Conservation (phyloP, 1,140 invertebrate species). For the Pogonus chalceus region DNA sequence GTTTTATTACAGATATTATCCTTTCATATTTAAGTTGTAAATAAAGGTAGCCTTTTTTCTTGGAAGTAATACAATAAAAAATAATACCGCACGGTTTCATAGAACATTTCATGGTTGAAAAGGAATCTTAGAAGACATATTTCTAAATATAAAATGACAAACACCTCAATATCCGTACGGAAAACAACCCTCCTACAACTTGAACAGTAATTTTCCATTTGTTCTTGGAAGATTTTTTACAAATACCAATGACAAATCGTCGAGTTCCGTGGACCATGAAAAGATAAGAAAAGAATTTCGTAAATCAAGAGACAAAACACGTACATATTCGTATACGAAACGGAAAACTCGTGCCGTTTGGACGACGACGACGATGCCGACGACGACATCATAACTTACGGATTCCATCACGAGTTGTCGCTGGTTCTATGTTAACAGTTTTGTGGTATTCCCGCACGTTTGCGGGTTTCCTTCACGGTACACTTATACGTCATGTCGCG, state of each 20-base stretch:
- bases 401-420: background rate
- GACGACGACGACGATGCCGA: no score
- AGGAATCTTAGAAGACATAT: background rate
- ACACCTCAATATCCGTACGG: background rate
- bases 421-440: background rate
- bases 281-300: constrained; percentile 3
- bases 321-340: background rate
- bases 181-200: background rate
- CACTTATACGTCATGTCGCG: background rate
- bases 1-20: no score
- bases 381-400: no score
- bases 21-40: no score
- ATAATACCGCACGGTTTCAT: background rate
- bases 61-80: background rate
- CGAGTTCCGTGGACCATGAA: background rate
- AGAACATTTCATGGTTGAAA: background rate
- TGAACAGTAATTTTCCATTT: background rate
- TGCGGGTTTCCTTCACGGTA: background rate
- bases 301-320: background rate
- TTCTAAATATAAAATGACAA: background rate
- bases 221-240: background rate
- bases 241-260: background rate
- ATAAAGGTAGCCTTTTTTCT: no score
- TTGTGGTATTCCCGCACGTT: background rate
- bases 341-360: background rate